Evolutionary conservation across 2,113 vertebrate genomes (phyloP).

Genomic region (Seriola quinqueradiata): DNA sequence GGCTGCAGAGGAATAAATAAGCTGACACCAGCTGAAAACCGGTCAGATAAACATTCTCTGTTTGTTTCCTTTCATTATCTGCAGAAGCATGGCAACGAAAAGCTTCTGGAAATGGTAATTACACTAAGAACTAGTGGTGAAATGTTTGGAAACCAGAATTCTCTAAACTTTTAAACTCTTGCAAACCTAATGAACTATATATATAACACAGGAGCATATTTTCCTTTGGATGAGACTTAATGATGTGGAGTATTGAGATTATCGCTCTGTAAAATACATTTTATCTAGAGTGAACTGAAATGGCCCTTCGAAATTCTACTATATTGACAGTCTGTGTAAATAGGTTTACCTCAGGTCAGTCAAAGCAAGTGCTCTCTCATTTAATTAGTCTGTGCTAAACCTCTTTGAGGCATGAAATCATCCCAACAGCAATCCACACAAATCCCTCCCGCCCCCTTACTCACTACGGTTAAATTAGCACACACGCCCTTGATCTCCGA

Average conservation of each 20-base stretch:
- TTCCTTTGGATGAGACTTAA: neutral
- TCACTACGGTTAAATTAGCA: constrained; percentile 45
- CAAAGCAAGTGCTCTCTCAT: constrained; percentile 58
- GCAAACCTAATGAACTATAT: neutral
- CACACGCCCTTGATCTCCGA: constrained; percentile 54
- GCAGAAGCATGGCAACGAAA: neutral
- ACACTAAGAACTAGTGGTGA: neutral
- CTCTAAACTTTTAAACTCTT: neutral
- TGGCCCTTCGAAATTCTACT: neutral
- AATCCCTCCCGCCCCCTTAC: constrained; percentile 58
- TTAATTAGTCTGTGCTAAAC: constrained; percentile 80
- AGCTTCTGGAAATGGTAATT: neutral
- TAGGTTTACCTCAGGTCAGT: constrained; percentile 45
- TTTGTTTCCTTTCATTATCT: neutral
- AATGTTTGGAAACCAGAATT: neutral
- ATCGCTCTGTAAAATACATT: neutral
- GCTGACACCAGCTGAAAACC: neutral
- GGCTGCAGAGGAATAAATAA: neutral
- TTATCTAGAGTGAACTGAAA: neutral
- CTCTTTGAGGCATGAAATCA: constrained; percentile 73
- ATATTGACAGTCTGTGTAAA: constrained; percentile 26
- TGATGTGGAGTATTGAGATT: neutral
- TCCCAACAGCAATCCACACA: constrained; percentile 66
- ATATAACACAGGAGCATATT: neutral
- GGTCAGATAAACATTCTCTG: neutral